These are phyloP conservation scores for Mesoligia furuncula DNA, from an alignment of 2,888 invertebrate genomes.

Conservation along the genomic window DNA sequence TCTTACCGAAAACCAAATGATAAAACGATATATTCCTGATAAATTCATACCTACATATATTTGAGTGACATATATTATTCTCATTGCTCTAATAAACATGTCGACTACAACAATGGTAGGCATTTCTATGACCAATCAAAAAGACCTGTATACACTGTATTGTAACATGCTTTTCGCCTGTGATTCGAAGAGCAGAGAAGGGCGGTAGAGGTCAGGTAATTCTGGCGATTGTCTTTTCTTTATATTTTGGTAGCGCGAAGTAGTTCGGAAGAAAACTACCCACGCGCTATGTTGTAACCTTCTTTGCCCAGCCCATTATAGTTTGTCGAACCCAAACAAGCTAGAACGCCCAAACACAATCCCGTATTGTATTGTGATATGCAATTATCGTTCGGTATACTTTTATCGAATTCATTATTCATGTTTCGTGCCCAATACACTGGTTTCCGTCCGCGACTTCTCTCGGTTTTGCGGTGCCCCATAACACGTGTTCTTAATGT, in stretches of 20 bases:
- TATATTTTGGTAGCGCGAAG: conserved; percentile 62
- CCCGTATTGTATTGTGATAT: conserved; percentile 53
- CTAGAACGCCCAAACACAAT: conserved; percentile 50
- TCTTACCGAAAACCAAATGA: conserved; percentile 15
- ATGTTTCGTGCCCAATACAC: conserved; percentile 36
- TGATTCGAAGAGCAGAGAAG: conserved; percentile 1
- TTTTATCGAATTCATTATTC: conserved; percentile 56
- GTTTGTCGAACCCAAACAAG: conserved; percentile 74
- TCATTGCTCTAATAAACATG: conserved; percentile 51
- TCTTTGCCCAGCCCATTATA: conserved; percentile 72
- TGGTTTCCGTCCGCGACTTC: conserved; percentile 8
- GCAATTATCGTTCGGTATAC: conserved; percentile 52
- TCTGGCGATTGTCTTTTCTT: conserved; percentile 52
- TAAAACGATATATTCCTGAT: conserved; percentile 34
- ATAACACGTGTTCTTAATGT: conserved; percentile 22
- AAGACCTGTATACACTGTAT: conserved; percentile 28
- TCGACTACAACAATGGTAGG: conserved; percentile 50
- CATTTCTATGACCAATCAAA: conserved; percentile 31
- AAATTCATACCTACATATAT: conserved; percentile 27
- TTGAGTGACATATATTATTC: conserved; percentile 60
- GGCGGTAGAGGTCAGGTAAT: conserved; percentile 39
- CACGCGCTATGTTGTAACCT: conserved; percentile 72
- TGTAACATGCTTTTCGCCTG: conserved; percentile 16
- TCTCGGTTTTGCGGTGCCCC: conserved; percentile 26
- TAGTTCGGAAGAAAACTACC: conserved; percentile 65